Conservation (phyloP, 1,140 invertebrate species). For the Piezodorus guildinii region DNA sequence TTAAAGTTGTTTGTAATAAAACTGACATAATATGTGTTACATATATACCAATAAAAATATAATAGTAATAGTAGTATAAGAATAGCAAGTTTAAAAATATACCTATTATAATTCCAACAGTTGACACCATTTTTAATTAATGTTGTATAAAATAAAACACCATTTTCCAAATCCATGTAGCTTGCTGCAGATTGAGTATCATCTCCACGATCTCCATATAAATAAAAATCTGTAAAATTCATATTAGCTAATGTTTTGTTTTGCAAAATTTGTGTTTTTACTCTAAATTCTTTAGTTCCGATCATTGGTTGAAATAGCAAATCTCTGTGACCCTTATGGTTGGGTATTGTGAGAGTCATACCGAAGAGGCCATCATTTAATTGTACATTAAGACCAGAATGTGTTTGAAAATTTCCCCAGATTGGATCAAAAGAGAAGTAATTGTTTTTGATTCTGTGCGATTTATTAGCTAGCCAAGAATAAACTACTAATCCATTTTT, state of each 20-base stretch:
- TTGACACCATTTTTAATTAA: slow-evolving; percentile 60
- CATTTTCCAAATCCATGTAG: slow-evolving; percentile 55
- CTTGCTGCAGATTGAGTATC: slow-evolving; percentile 60
- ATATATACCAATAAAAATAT: no score
- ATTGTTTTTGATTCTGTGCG: slow-evolving; percentile 61
- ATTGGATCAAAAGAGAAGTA: slow-evolving; percentile 71
- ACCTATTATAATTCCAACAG: slow-evolving; percentile 56
- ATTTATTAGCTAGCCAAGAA: slow-evolving; percentile 54
- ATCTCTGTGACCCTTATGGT: slow-evolving; percentile 48
- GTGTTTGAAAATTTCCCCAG: slow-evolving; percentile 51
- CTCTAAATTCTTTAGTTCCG: slow-evolving; percentile 55
- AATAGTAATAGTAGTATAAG: no score
- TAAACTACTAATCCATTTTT: slow-evolving; percentile 61
- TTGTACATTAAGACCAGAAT: slow-evolving; percentile 46
- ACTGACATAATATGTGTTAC: no score
- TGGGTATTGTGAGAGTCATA: slow-evolving; percentile 45
- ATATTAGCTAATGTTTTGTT: slow-evolving; percentile 46
- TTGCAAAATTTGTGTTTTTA: slow-evolving; percentile 50
- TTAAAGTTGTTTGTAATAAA: no score
- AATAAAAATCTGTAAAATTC: slow-evolving; percentile 51
- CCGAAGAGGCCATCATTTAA: slow-evolving; percentile 60
- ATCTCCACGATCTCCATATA: slow-evolving; percentile 51
- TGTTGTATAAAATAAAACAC: slow-evolving; percentile 60
- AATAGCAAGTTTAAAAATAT: no score
- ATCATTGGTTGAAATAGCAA: slow-evolving; percentile 65